Evolutionary conservation across 1,140 invertebrate species (phyloP), one percentile per base, ranked within the genome.

Genomic region (Trichogramma pretiosum): DNA sequence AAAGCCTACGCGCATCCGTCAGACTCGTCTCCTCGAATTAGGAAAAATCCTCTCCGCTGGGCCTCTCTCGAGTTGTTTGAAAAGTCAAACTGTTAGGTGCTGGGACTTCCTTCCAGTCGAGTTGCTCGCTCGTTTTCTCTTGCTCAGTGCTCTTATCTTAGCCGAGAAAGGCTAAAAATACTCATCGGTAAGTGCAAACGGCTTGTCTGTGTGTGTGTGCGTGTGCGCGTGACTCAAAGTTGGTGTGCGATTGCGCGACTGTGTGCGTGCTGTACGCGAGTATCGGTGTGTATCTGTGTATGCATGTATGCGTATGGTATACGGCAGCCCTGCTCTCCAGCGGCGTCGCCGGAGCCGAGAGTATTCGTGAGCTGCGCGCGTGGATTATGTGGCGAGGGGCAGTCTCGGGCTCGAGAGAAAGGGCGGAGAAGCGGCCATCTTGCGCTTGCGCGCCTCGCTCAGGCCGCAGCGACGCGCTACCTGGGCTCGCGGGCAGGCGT

Each of bases 381-480:
- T 7, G 24, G 24, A 14, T 9, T 18, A 24, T 17, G 18, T 3
- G 9, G 17, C 18, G n/a, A 23, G 8, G 1, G 13, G 5, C 9
- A 56, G 56, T 44, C 56, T n/a, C n/a, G n/a, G n/a, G n/a, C n/a
- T n/a, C n/a, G 19, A 13, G 10, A 23, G n/a, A 48, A 53, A 56
- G 54, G 51, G 33, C 38, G 22, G 5, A 22, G 14, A 21, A 40
- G 46, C 58, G 58, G 63, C 64, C 64, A 66, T 67, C 56, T 63
- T 66, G 51, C 57, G 56, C 58, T 55, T 56, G 56, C 56, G 56
- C 26, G 1, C 14, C 21, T 5, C n/a, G n/a, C n/a, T n/a, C n/a
- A n/a, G n/a, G n/a, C n/a, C n/a, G n/a, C n/a, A n/a, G n/a, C n/a
- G n/a, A n/a, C n/a, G n/a, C n/a, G n/a, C n/a, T n/a, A n/a, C n/a